Percentiles rank a stretch among this genome's conserved stretches.
Conservation (phyloP, 2,113 vertebrate species). For the Rhodinocichla rosea region DNA sequence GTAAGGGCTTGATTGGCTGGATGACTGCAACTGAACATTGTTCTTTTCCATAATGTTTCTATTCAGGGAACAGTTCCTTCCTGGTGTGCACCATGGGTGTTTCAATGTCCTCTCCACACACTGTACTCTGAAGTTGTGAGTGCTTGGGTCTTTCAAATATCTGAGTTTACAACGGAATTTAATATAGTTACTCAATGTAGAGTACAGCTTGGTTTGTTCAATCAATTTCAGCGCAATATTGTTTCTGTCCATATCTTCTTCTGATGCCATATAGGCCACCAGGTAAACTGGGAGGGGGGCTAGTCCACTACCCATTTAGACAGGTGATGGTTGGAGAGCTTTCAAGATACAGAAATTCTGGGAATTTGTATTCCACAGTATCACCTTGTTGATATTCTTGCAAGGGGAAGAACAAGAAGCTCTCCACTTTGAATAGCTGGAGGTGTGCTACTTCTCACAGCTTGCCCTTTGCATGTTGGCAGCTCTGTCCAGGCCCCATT, state of each 20-base stretch:
- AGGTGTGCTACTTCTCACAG: neutral
- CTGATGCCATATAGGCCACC: conserved; percentile 18
- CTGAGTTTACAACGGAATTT: neutral
- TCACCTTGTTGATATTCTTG: neutral
- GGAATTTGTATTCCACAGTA: conserved; percentile 7
- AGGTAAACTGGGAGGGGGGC: neutral
- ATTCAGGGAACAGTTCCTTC: neutral
- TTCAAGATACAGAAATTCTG: neutral
- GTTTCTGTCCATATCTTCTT: conserved; percentile 27
- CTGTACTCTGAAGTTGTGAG: neutral
- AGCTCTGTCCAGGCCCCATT: neutral
- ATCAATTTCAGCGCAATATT: neutral
- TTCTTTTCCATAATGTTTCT: fast-evolving
- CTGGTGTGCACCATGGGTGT: neutral
- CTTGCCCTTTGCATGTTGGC: neutral
- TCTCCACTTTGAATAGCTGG: conserved; percentile 27
- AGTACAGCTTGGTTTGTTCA: fast-evolving
- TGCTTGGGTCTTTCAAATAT: fast-evolving
- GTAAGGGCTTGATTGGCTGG: fast-evolving
- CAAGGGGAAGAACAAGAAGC: neutral
- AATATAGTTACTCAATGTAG: neutral
- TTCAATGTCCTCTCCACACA: neutral
- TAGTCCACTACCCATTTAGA: neutral
- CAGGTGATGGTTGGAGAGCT: neutral
- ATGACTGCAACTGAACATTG: neutral